phyloP scores from a whole-genome alignment of 2,797 vertebrate species.

The Rhinatrema bivittatum region DNA sequence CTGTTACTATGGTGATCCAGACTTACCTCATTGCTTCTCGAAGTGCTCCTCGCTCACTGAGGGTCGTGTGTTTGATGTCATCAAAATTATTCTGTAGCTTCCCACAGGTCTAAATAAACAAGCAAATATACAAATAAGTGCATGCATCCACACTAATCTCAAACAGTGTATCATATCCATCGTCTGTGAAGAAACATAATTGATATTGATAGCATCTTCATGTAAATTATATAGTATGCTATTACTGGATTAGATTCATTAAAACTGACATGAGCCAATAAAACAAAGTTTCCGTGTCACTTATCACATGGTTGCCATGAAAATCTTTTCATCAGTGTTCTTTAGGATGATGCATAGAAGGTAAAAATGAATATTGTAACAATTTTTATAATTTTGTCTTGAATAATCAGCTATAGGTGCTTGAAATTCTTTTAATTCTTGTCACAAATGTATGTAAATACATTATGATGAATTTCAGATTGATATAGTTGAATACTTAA shows the following conservation, averaged over 20 bases:
- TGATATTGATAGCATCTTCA: constrained; percentile 30
- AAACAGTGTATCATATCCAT: constrained; percentile 22
- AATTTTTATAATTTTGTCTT: too few species aligned
- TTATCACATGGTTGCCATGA: constrained; percentile 54
- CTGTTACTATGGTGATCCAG: constrained; percentile 81
- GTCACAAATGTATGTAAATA: too few species aligned
- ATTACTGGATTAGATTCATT: constrained; percentile 57
- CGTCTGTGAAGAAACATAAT: constrained; percentile 26
- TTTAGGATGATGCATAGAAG: constrained; percentile 11
- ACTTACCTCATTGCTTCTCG: constrained; percentile 85
- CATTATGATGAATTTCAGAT: too few species aligned
- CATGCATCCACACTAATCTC: constrained; percentile 25
- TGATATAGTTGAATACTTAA: too few species aligned
- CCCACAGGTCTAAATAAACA: constrained; percentile 61
- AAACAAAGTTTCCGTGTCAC: constrained; percentile 27
- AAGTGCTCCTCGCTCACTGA: constrained; percentile 79
- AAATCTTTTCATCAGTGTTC: constrained; percentile 48
- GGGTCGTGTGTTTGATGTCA: constrained; percentile 85
- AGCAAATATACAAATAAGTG: too few species aligned
- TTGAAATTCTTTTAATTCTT: too few species aligned
- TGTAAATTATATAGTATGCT: constrained; percentile 42
- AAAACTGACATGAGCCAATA: constrained; percentile 57
- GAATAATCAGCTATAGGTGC: too few species aligned
- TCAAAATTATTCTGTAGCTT: constrained; percentile 89
- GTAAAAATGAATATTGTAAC: neutral